A percentile compares a stretch with the other conserved stretches of the same genome.
These are phyloP conservation scores for Zele albiditarsus DNA, from an alignment of 2,888 invertebrate genomes.

Conservation along the genomic window DNA sequence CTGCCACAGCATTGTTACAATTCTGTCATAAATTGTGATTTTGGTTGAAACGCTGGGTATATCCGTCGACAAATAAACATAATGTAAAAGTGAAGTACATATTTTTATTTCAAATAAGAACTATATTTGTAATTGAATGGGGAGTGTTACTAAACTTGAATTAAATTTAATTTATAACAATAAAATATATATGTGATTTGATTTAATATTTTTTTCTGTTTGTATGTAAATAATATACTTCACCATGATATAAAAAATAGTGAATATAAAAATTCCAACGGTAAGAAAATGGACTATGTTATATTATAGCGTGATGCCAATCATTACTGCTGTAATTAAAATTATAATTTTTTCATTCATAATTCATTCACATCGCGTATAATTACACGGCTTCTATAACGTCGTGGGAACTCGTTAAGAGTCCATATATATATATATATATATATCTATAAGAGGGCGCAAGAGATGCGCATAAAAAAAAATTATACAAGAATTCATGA, in stretches of 20 bases:
- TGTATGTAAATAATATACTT: too few species aligned
- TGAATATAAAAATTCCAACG: constrained; percentile 40
- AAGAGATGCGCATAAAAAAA: constrained; percentile 9
- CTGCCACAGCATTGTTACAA: too few species aligned
- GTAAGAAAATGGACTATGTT: constrained; percentile 22
- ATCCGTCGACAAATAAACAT: too few species aligned
- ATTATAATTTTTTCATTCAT: constrained; percentile 55
- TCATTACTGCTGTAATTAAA: constrained; percentile 51
- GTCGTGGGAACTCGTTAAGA: constrained; percentile 50
- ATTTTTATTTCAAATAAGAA: too few species aligned
- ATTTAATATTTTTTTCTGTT: too few species aligned
- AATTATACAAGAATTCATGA: constrained; percentile 13
- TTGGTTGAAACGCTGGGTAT: too few species aligned
- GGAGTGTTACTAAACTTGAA: too few species aligned
- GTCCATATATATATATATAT: constrained; percentile 13
- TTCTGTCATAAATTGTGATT: too few species aligned
- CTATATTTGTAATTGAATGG: too few species aligned
- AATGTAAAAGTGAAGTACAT: too few species aligned
- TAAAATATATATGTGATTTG: too few species aligned
- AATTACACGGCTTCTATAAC: constrained; percentile 54
- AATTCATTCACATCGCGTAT: constrained; percentile 50
- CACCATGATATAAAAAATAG: not conserved
- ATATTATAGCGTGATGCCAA: constrained; percentile 49
- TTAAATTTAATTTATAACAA: too few species aligned
- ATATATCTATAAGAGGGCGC: constrained; percentile 34